phyloP scores from a whole-genome alignment of 2,113 vertebrate species.

The Lasiurus cinereus region DNA sequence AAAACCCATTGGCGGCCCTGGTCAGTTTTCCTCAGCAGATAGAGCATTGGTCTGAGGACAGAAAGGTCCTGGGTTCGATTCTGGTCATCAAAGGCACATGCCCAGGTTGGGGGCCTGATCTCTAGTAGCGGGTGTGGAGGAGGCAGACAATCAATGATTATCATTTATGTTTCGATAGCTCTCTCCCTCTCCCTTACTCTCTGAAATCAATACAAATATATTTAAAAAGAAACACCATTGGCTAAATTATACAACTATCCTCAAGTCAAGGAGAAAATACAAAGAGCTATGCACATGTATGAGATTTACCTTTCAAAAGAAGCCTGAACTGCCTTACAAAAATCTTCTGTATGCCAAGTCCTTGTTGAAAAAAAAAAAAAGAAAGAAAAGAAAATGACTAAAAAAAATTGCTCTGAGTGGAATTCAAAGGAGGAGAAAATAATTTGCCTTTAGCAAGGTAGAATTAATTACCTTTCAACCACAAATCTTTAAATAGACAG shows the following conservation, averaged over 20 bases:
- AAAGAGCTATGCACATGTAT: not conserved
- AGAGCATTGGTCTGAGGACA: too few species aligned
- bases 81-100: too few species aligned
- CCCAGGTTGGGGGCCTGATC: too few species aligned
- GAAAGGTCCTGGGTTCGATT: too few species aligned
- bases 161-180: too few species aligned
- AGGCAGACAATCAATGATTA: too few species aligned
- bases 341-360: not conserved
- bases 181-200: too few species aligned
- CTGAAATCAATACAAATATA: too few species aligned
- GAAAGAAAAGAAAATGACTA: not conserved
- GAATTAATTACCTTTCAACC: slow-evolving; percentile 80
- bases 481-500: slow-evolving; percentile 70
- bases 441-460: slow-evolving; percentile 75
- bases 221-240: not conserved
- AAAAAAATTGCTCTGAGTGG: slow-evolving; percentile 44
- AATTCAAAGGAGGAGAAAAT: slow-evolving; percentile 70
- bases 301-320: not conserved
- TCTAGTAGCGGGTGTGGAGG: too few species aligned
- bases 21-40: too few species aligned
- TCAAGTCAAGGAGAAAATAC: slow-evolving; percentile 12
- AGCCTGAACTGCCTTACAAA: slow-evolving; percentile 3
- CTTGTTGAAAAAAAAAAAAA: not conserved
- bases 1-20: not conserved
- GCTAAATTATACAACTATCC: slow-evolving; percentile 4